phyloP scores from a whole-genome alignment of 2,797 vertebrate genomes.

The Notoglanidium macrostoma region DNA sequence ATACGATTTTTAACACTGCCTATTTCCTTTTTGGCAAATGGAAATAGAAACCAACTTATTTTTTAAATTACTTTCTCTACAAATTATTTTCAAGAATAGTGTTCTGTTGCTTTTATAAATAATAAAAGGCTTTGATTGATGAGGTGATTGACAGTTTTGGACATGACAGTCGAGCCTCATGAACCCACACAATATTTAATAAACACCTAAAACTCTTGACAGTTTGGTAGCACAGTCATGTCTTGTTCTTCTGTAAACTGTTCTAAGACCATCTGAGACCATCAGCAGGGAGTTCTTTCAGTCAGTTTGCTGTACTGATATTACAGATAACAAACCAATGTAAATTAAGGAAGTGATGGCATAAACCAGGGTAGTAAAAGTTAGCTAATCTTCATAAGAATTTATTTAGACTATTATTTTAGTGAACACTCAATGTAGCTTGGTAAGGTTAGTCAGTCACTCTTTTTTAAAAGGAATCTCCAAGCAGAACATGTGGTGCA shows the following conservation, averaged over 20 bases:
- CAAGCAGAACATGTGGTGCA: not conserved
- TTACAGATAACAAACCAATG: not conserved
- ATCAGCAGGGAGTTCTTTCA: not conserved
- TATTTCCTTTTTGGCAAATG: too few species aligned
- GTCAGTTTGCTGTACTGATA: not conserved
- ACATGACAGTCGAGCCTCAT: not conserved
- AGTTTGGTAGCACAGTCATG: not conserved
- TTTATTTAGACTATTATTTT: not conserved
- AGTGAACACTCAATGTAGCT: not conserved
- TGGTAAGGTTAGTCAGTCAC: not conserved
- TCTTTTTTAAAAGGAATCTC: not conserved
- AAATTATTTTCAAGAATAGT: too few species aligned
- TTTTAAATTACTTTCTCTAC: too few species aligned
- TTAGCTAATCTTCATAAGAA: not conserved
- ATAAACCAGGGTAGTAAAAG: not conserved
- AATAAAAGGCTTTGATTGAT: too few species aligned
- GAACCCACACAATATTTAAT: not conserved
- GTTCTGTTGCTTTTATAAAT: too few species aligned
- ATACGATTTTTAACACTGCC: too few species aligned
- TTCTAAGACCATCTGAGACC: not conserved
- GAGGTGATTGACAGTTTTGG: not conserved
- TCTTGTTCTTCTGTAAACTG: not conserved
- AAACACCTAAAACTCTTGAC: not conserved
- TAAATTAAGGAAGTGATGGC: not conserved
- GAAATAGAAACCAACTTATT: too few species aligned